A percentile compares a stretch with the other conserved stretches of the same genome.
Conservation (phyloP, 2,797 vertebrate species). For the Danio jaintianensis region DNA sequence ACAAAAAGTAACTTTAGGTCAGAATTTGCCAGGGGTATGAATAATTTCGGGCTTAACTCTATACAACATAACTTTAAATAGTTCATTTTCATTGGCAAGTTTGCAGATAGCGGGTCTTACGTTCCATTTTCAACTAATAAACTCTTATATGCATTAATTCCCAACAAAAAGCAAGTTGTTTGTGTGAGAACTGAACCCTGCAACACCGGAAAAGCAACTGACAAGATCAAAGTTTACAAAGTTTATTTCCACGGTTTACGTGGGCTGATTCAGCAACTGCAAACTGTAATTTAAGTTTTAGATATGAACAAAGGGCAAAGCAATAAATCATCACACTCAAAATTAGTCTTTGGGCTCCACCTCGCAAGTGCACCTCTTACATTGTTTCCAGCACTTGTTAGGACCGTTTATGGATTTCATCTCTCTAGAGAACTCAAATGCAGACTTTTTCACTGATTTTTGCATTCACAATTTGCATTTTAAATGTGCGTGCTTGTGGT, state of each 20-base stretch:
- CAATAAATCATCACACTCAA: slow-evolving; percentile 37
- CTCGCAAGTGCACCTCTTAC: neutral
- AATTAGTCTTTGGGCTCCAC: slow-evolving; percentile 4
- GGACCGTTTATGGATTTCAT: slow-evolving; percentile 13
- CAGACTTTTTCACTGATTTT: neutral
- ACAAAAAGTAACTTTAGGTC: too few species aligned
- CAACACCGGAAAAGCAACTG: neutral
- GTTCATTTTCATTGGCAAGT: neutral
- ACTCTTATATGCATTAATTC: neutral
- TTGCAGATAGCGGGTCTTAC: neutral
- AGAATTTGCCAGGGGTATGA: too few species aligned
- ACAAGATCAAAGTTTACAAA: slow-evolving; percentile 15
- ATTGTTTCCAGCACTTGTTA: slow-evolving; percentile 22
- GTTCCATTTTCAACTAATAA: neutral
- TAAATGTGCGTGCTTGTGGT: too few species aligned
- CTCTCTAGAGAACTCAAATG: neutral
- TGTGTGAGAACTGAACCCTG: neutral
- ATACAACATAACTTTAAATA: neutral
- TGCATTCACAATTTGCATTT: too few species aligned
- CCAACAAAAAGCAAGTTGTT: neutral
- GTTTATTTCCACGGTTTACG: neutral
- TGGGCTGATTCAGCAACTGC: neutral
- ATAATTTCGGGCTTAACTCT: too few species aligned
- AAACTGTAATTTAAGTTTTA: slow-evolving; percentile 25
- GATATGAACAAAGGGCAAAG: slow-evolving; percentile 25